Percentiles rank a stretch among this genome's conserved stretches.
Evolutionary conservation across 2,113 vertebrate species (phyloP).

Genomic region (Diadophis punctatus): DNA sequence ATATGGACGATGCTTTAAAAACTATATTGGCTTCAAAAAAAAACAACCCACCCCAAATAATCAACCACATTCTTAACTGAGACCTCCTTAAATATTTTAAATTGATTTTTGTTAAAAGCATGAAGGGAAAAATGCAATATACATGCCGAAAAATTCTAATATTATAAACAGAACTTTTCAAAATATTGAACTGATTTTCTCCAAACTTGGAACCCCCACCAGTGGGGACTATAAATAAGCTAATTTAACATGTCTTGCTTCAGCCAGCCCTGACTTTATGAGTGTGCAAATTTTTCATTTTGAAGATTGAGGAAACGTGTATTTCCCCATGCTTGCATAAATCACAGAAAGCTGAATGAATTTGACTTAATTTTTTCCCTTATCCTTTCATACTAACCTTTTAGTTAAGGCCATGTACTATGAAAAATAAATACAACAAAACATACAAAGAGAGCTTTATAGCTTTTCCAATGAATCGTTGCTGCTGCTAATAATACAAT

Average conservation of each 20-base stretch:
- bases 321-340: conserved; percentile 62
- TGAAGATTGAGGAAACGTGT: conserved; percentile 58
- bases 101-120: conserved; percentile 60
- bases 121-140: conserved; percentile 15
- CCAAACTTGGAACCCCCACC: conserved; percentile 52
- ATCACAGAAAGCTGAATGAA: conserved; percentile 60
- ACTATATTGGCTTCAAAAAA: conserved; percentile 29
- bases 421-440: neutral
- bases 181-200: conserved; percentile 52
- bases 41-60: neutral
- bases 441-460: neutral
- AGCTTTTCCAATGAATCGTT: neutral
- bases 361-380: conserved; percentile 41
- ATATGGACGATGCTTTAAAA: conserved; percentile 47
- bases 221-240: conserved; percentile 62
- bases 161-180: conserved; percentile 44
- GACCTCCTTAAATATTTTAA: conserved; percentile 40
- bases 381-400: neutral
- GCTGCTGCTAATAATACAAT: neutral
- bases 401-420: neutral
- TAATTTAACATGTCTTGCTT: conserved; percentile 60
- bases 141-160: conserved; percentile 44
- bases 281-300: conserved; percentile 60
- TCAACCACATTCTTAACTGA: conserved; percentile 35
- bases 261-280: conserved; percentile 58